A percentile compares a stretch with the other conserved stretches of the same genome.
These are phyloP conservation scores for Ennomos erosarius DNA, from an alignment of 2,888 invertebrate genomes.

Conservation along the genomic window DNA sequence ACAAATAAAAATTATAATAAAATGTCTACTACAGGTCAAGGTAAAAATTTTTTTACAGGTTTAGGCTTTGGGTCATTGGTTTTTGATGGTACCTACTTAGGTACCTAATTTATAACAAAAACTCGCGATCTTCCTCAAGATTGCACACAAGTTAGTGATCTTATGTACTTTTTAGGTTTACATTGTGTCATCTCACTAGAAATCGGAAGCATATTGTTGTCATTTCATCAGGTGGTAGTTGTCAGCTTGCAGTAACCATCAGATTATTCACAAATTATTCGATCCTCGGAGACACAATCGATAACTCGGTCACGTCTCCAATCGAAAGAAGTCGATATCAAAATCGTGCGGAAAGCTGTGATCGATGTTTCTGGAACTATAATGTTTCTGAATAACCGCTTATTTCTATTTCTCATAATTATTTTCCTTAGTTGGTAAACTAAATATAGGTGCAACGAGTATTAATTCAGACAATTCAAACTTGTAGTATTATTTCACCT, in stretches of 20 bases:
- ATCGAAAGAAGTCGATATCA: conserved; percentile 62
- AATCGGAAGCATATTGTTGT: conserved; percentile 24
- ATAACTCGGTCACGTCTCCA: conserved; percentile 68
- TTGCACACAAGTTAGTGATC: background rate
- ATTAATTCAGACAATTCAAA: no score
- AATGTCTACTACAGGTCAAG: no score
- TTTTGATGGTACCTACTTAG: no score
- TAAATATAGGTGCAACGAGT: no score
- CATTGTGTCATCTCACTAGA: conserved; percentile 1
- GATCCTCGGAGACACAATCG: conserved; percentile 58
- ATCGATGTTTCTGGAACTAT: conserved; percentile 48
- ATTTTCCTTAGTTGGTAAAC: no score
- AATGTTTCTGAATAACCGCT: background rate
- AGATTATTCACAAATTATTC: conserved; percentile 76
- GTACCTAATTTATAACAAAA: no score
- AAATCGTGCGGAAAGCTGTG: conserved; percentile 75
- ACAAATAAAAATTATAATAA: no score
- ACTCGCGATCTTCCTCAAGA: no score
- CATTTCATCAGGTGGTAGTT: conserved; percentile 17
- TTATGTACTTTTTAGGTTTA: conserved; percentile 9
- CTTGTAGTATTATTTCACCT: no score
- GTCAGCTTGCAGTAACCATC: conserved; percentile 66
- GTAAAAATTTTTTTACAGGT: no score
- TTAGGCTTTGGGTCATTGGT: no score
- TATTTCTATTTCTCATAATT: no score